Conservation (phyloP, 1,140 invertebrate species). For the Chrysoperla carnea region DNA sequence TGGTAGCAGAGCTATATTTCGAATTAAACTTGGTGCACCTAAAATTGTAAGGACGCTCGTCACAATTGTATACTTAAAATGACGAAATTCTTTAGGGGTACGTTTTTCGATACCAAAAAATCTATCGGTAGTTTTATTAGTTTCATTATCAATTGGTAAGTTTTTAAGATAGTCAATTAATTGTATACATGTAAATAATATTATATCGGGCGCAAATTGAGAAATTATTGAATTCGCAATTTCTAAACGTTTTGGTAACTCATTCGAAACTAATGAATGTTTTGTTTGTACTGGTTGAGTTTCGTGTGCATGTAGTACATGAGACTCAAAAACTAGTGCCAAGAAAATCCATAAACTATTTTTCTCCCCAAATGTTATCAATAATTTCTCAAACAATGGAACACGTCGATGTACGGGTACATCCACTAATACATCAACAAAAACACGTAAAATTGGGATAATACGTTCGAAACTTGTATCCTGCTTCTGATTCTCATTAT, state of each 20-base stretch:
- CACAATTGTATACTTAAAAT: conserved; percentile 63
- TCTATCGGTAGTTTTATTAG: conserved; percentile 20
- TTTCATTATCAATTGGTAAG: conserved; percentile 44
- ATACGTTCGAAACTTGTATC: conserved; percentile 25
- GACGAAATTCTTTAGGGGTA: conserved; percentile 52
- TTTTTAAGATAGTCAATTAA: conserved; percentile 43
- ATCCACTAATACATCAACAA: conserved; percentile 73
- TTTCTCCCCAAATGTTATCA: conserved; percentile 48
- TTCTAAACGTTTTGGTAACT: conserved; percentile 36
- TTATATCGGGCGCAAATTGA: conserved; percentile 41
- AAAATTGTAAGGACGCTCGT: conserved; percentile 50
- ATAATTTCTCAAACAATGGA: conserved; percentile 60
- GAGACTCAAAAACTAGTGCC: conserved; percentile 46
- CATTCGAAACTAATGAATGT: conserved; percentile 22
- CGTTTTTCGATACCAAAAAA: conserved; percentile 46
- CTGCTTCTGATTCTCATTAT: conserved; percentile 27
- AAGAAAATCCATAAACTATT: conserved; percentile 62
- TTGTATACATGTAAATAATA: conserved; percentile 44
- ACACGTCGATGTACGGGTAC: conserved; percentile 75
- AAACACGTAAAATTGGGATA: conserved; percentile 64
- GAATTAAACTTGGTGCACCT: conserved; percentile 46
- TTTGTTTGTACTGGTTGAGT: conserved; percentile 16
- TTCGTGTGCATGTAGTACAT: conserved; percentile 33
- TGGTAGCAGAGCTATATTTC: conserved; percentile 31
- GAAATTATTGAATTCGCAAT: conserved; percentile 46